Conservation (phyloP, 1,140 invertebrate genomes). For the Drosophila mayri region DNA sequence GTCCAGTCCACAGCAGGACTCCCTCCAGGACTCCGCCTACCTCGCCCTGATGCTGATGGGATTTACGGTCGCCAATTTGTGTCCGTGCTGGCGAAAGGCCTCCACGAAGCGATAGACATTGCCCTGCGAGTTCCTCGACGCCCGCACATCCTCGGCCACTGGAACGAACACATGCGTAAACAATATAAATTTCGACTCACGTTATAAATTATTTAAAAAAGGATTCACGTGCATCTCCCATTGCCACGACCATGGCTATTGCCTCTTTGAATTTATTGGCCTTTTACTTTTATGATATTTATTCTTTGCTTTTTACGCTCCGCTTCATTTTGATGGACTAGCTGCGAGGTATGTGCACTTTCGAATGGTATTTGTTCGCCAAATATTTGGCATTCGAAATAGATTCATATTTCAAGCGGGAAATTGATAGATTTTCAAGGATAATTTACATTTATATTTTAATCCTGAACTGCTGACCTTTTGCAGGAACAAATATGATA, state of each 20-base stretch:
- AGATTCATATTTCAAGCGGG: not conserved
- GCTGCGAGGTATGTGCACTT: conserved; percentile 26
- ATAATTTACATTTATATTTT: not conserved
- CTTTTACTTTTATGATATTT: conserved; percentile 77
- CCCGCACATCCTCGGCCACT: conserved; percentile 73
- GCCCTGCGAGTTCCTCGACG: conserved; percentile 72
- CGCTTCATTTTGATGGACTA: conserved; percentile 31
- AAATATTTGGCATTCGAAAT: conserved; percentile 17
- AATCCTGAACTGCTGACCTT: not conserved
- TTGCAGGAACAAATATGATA: not conserved
- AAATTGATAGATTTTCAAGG: not conserved
- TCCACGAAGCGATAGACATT: conserved; percentile 85
- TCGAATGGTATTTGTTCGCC: conserved; percentile 7
- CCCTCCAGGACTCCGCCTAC: conserved; percentile 64
- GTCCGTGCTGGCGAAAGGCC: conserved; percentile 86
- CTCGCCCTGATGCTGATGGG: conserved; percentile 86
- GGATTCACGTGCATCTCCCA: conserved; percentile 47
- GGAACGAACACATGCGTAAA: conserved; percentile 73
- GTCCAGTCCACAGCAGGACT: not conserved
- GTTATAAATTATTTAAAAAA: conserved; percentile 83
- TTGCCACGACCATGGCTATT: conserved; percentile 12
- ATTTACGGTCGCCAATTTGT: conserved; percentile 86
- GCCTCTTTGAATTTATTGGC: conserved; percentile 75
- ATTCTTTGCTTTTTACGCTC: conserved; percentile 56
- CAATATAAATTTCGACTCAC: conserved; percentile 74